Evolutionary conservation across 2,113 vertebrate species (phyloP), one percentile per base, ranked within the genome.

Genomic region (Rana temporaria): DNA sequence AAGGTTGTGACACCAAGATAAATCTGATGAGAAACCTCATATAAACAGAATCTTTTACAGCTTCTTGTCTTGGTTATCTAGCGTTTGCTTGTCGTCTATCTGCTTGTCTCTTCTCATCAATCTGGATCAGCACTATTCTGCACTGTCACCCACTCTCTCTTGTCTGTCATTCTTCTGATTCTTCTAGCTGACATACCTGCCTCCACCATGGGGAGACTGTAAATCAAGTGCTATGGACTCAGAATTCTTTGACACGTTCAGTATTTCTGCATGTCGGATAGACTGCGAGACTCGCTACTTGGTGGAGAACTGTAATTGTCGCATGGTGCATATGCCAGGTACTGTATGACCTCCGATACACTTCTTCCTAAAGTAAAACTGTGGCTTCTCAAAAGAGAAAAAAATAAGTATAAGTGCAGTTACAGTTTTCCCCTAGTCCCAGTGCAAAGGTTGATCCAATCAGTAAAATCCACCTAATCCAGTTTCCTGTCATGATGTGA

Each of bases 261-360:
- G 97, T 91, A 96, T 99, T 90, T 98, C 98, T 0, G 98, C 98
- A 62, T 99, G 98, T 67, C 94, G 98, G 72, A 98, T 99, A 6
- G 98, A 99, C 93, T 99, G 98, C 1, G 98, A 99, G 93, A 99
- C 98, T 0, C 95, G 98, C 0, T 99, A 99, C 91, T 90, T 99
- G 91, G 97, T 98, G 90, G 98, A 99, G 90, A 99, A 99, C 92
- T 99, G 98, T 92, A 99, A 99, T 93, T 99, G 98, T 87, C 96
- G 98, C 86, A 99, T 99, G 98, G 97, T 99, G 34, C 98, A 99
- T 86, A 99, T 99, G 98, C 98, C 97, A 17, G 98, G 98, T 99
- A 92, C n/a, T 38, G 11, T 32, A 62, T 52, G 74, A 19, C 16
- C 0, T 52, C 0, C 3, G 7, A n/a, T 60, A 60, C 19, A n/a